A percentile compares a stretch with the other conserved stretches of the same genome.
phyloP scores from a whole-genome alignment of 1,140 invertebrate genomes.

The roundworm (Caenorhabditis elegans) region WBcel235 BX284606.5:758501-759000 shows the following conservation, averaged over 20 bases:
- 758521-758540: too few species aligned
- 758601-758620: too few species aligned
- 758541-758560: too few species aligned
- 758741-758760: conserved; percentile 75
- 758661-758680: conserved; percentile 95
- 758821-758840: background rate
- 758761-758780: conserved; percentile 69
- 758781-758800: conserved; percentile 66
- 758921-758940: conserved; percentile 98
- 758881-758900: conserved; percentile 42
- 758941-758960: conserved; percentile 94
- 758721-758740: conserved; percentile 91
- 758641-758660: conserved; percentile 79
- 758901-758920: conserved; percentile 72
- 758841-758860: conserved; percentile 19
- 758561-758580: too few species aligned
- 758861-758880: conserved; percentile 36
- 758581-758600: too few species aligned
- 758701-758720: conserved; percentile 97
- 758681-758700: conserved; percentile 86
- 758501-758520: too few species aligned
- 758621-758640: conserved; percentile 21
- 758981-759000: too few species aligned
- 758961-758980: conserved; percentile 71
- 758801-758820: background rate